These are phyloP conservation scores for Muschampia plurimacula DNA, from an alignment of 2,888 invertebrate genomes.

Conservation along the genomic window DNA sequence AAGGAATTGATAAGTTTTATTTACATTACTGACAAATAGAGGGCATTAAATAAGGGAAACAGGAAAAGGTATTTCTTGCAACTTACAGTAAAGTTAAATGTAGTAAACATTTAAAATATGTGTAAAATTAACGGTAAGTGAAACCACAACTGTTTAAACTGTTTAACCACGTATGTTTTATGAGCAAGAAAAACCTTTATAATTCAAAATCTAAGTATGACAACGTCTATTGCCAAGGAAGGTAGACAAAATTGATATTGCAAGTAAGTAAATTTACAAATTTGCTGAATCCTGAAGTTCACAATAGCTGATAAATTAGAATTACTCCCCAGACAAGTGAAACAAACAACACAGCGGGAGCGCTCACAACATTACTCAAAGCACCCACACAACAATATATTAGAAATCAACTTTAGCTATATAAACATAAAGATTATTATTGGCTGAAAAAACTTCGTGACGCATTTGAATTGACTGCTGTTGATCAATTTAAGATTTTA, in stretches of 20 bases:
- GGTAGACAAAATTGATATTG: slow-evolving; percentile 7
- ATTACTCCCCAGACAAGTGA: slow-evolving; percentile 65
- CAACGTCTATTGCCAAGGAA: not conserved
- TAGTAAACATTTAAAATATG: no score
- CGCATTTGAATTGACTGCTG: slow-evolving; percentile 34
- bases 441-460: slow-evolving; percentile 34
- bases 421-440: slow-evolving; percentile 49
- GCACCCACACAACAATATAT: slow-evolving; percentile 41
- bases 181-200: not conserved
- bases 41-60: no score
- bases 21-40: no score
- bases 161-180: not conserved
- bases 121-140: no score
- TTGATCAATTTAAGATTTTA: slow-evolving; percentile 34
- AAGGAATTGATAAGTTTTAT: no score
- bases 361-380: slow-evolving; percentile 48
- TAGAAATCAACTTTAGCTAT: slow-evolving; percentile 49
- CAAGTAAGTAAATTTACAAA: slow-evolving; percentile 26
- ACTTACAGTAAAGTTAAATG: not conserved
- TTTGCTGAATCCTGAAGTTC: slow-evolving; percentile 40
- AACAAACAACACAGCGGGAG: slow-evolving; percentile 71
- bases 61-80: not conserved
- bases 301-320: slow-evolving; percentile 62
- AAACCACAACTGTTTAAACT: not conserved
- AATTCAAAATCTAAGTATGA: not conserved